Base-by-base conservation (phyloP, 2,888 invertebrate genomes). In the Luperina testacea region DNA sequence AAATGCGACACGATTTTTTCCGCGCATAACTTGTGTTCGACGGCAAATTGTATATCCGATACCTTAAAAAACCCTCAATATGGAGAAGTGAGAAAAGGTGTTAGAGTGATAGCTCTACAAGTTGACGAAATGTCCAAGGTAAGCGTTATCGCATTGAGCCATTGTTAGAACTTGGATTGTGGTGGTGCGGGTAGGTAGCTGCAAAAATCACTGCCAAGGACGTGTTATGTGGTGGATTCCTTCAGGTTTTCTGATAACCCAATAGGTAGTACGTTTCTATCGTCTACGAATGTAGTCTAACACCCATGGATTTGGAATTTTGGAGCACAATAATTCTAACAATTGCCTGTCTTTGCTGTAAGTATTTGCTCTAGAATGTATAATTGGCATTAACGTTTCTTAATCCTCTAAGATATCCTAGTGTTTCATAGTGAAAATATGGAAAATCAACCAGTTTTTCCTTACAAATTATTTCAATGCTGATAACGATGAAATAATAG, bases 101-200 rank as follows among this genome's bases (percentile, higher is more conserved):
- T 87, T 64, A 89, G 89, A 91, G 92, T 90, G 91, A 82, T 86
- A 87, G 79, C 83, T 87, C 88, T 86, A 87, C 87, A 88, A 84
- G 84, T 90, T 91, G 93, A 91, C 93, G 94, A 95, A 90, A 96
- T 96, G 96, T 96, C 96, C 92, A 96, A 96, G 96, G 96, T 96
- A 88, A 94, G 96, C 92, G 87, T 88, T 90, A 83, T 84, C 76
- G 75, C 86, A 82, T 84, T 84, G 82, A 83, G 86, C 84, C 87
- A 85, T 88, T 86, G 82, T 84, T 89, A 89, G 59, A 85, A 83
- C 87, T 82, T 79, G 87, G 86, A 82, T 86, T 74, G 82, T 87
- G 87, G 85, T 88, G 89, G 80, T 90, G 90, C 90, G 88, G 92
- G 94, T 90, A 93, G 93, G 94, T 94, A 94, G 92, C 92, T 91